Percentiles rank a stretch among this genome's conserved stretches.
phyloP scores from a whole-genome alignment of 2,888 invertebrate genomes.

The Phortica magna region DNA sequence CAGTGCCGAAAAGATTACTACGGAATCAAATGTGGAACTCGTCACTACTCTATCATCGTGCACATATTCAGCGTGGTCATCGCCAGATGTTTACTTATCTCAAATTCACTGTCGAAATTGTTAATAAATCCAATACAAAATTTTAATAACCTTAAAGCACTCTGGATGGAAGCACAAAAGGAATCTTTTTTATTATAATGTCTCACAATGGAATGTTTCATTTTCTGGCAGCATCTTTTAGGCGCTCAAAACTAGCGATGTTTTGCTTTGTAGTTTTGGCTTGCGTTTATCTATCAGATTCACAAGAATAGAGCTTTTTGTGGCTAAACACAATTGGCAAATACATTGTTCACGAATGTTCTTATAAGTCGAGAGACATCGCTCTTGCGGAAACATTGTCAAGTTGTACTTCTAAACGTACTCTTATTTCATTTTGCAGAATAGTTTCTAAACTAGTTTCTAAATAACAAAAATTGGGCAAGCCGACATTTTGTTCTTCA shows the following conservation, averaged over 20 bases:
- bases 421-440: no score
- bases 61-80: constrained; percentile 18
- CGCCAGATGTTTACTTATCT: constrained; percentile 59
- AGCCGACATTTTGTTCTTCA: no score
- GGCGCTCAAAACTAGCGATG: no score
- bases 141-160: constrained; percentile 33
- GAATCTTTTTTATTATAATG: constrained; percentile 49
- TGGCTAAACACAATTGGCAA: background rate
- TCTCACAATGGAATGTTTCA: no score
- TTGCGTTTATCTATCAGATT: constrained; percentile 63
- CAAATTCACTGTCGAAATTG: constrained; percentile 55
- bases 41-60: constrained; percentile 53
- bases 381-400: no score
- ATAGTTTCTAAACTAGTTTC: no score
- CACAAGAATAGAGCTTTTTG: background rate
- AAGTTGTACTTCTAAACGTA: no score
- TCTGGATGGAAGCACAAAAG: constrained; percentile 53
- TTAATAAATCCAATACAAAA: constrained; percentile 56
- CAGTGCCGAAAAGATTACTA: background rate
- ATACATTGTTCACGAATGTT: constrained; percentile 35
- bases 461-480: no score
- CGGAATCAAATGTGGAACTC: background rate
- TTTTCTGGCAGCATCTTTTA: no score
- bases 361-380: constrained; percentile 35
- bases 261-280: constrained; percentile 63